Conservation (phyloP, 2,797 vertebrate genomes). For the Hyperoplus immaculatus region DNA sequence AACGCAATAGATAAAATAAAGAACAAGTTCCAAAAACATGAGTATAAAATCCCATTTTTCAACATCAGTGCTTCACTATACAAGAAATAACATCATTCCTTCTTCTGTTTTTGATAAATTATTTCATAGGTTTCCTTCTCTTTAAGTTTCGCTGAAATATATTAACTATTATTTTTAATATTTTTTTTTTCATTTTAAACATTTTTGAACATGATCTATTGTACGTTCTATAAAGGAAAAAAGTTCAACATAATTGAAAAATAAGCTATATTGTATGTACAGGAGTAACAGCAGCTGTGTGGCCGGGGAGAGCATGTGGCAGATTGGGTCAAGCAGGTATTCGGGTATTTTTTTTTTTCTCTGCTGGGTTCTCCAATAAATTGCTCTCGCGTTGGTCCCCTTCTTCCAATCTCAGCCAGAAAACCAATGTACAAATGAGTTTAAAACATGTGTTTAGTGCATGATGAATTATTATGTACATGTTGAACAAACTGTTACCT, state of each 20-base stretch:
- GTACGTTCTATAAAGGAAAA: constrained; percentile 80
- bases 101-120: constrained; percentile 84
- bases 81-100: constrained; percentile 86
- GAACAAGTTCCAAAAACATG: constrained; percentile 70
- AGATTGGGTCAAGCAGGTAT: constrained; percentile 67
- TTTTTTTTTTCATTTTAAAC: constrained; percentile 35
- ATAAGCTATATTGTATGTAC: constrained; percentile 89
- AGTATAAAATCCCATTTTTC: constrained; percentile 83
- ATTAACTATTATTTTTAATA: constrained; percentile 79
- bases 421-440: constrained; percentile 51
- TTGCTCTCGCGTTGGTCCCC: constrained; percentile 49
- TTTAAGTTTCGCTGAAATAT: constrained; percentile 87
- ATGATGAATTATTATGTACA: constrained; percentile 71
- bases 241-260: constrained; percentile 87
- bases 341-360: constrained; percentile 24
- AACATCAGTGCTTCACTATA: constrained; percentile 80
- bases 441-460: constrained; percentile 46
- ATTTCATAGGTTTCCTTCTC: constrained; percentile 81
- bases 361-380: constrained; percentile 57
- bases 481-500: constrained; percentile 65
- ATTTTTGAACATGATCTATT: constrained; percentile 81
- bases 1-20: constrained; percentile 69
- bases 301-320: constrained; percentile 69
- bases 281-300: constrained; percentile 78
- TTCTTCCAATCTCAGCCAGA: constrained; percentile 48